These are phyloP conservation scores for Barnardius zonarius DNA, from an alignment of 2,113 vertebrate genomes.

Conservation along the genomic window DNA sequence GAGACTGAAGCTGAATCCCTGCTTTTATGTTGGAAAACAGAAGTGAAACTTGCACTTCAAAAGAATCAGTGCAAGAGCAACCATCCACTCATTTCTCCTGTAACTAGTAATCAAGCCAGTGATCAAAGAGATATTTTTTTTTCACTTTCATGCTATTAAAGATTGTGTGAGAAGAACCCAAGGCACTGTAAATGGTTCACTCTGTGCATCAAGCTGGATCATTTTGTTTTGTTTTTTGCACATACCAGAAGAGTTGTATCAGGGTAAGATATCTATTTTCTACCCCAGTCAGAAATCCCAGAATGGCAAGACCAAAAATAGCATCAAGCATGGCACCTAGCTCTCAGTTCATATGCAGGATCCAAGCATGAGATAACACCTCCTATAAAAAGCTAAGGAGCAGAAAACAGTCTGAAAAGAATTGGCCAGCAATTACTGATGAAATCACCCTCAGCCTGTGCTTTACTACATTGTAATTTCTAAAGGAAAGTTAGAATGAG, in stretches of 20 bases:
- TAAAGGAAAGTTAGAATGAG: not conserved
- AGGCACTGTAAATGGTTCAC: not conserved
- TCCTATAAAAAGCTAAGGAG: conserved; percentile 43
- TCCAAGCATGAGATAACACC: conserved; percentile 23
- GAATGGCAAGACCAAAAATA: conserved; percentile 9
- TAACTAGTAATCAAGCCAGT: not conserved
- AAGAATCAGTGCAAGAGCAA: not conserved
- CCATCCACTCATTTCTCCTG: not conserved
- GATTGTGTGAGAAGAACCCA: not conserved
- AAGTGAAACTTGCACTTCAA: not conserved
- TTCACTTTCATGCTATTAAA: not conserved
- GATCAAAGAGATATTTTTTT: not conserved
- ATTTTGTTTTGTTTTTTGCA: not conserved
- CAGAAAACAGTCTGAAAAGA: conserved; percentile 2
- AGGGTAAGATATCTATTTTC: not conserved
- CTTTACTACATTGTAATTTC: not conserved
- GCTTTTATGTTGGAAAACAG: not conserved
- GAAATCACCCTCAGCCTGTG: not conserved
- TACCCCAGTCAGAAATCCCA: conserved; percentile 2
- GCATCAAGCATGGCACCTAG: not conserved
- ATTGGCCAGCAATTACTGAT: not conserved
- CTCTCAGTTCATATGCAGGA: not conserved
- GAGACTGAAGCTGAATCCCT: not conserved
- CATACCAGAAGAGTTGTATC: not conserved
- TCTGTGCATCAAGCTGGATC: not conserved